Conservation (phyloP, 2,797 vertebrate species). For the Taeniopygia guttata region DNA sequence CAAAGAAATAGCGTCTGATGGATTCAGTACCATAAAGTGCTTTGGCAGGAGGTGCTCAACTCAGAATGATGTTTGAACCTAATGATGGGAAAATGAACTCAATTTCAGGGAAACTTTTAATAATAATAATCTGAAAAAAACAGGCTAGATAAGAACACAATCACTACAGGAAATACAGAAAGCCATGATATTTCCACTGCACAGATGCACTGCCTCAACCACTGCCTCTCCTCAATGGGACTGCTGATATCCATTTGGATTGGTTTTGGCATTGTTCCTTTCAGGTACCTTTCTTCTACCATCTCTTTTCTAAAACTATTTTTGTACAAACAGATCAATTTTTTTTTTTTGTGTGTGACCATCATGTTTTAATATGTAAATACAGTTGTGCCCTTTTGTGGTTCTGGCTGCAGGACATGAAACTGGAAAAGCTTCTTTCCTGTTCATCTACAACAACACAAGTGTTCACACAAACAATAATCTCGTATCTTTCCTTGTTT, state of each 20-base stretch:
- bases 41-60: neutral
- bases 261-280: neutral
- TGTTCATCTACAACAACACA: neutral
- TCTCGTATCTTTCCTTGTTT: neutral
- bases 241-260: neutral
- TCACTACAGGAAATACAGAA: neutral
- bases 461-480: neutral
- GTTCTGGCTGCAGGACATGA: neutral
- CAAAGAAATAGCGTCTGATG: neutral
- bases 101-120: neutral
- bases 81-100: neutral
- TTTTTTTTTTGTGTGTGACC: neutral
- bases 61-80: neutral
- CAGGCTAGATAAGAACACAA: neutral
- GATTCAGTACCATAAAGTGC: neutral
- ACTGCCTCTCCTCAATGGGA: neutral
- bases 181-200: neutral
- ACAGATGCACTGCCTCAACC: neutral
- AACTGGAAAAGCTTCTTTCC: neutral
- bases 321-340: neutral
- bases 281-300: neutral
- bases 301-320: neutral
- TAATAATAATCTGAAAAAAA: conserved; percentile 2
- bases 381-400: neutral
- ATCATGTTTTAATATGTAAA: neutral